Percentiles rank a stretch among this genome's conserved stretches.
phyloP scores from a whole-genome alignment of 1,140 invertebrate species.

The Holotrichia oblita region DNA sequence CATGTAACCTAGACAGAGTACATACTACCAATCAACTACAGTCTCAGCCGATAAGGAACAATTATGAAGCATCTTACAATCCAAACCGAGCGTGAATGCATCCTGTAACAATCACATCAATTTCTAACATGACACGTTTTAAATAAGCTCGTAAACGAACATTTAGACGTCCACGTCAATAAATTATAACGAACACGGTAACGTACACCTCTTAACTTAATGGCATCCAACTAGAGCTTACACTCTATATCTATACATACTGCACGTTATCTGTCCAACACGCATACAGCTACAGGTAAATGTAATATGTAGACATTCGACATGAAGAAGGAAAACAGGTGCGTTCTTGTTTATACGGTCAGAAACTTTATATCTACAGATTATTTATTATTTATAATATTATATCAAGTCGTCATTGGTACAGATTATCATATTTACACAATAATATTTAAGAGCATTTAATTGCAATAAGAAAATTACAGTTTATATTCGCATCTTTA shows the following conservation, averaged over 20 bases:
- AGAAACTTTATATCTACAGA: background rate
- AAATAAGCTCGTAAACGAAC: constrained; percentile 3
- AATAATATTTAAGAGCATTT: background rate
- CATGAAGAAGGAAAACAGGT: constrained; percentile 1
- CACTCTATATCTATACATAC: background rate
- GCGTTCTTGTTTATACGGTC: background rate
- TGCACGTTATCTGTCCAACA: background rate
- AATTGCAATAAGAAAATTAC: constrained; percentile 15
- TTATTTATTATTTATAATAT: constrained; percentile 11
- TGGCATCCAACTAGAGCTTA: background rate
- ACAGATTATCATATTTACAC: background rate
- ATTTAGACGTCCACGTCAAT: constrained; percentile 1
- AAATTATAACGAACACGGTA: constrained; percentile 23
- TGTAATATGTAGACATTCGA: background rate
- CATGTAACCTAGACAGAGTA: too few relatives aligned
- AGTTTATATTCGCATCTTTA: too few relatives aligned
- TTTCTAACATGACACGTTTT: constrained; percentile 18
- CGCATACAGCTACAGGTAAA: background rate
- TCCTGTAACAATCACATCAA: constrained; percentile 26
- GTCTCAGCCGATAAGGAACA: too few relatives aligned
- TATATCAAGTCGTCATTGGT: background rate
- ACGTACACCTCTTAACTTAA: constrained; percentile 29
- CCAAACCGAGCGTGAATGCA: background rate
- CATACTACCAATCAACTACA: too few relatives aligned
- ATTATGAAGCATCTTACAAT: too few relatives aligned